phyloP scores from a whole-genome alignment of 2,797 vertebrate genomes.

The Eutrigla gurnardus region DNA sequence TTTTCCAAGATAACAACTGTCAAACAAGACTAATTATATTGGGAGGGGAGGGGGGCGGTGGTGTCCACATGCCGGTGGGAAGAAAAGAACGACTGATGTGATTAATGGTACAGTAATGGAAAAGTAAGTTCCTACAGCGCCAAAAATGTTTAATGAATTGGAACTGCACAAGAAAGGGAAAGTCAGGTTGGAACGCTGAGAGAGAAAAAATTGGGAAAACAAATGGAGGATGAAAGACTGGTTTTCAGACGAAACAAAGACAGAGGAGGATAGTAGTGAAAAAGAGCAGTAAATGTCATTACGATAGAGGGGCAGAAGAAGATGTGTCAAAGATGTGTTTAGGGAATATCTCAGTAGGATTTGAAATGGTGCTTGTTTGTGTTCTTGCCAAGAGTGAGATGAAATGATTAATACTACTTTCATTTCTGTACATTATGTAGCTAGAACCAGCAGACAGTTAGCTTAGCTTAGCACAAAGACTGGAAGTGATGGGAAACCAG shows the following conservation, averaged over 20 bases:
- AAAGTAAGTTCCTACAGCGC: slow-evolving; percentile 58
- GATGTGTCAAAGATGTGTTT: neutral
- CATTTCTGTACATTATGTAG: neutral
- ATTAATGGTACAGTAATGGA: slow-evolving; percentile 75
- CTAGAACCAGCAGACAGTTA: neutral
- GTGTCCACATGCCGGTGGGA: slow-evolving; percentile 46
- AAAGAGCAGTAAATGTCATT: neutral
- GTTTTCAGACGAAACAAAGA: slow-evolving; percentile 34
- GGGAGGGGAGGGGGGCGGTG: slow-evolving; percentile 48
- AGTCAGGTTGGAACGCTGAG: slow-evolving; percentile 44
- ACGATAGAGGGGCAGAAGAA: neutral
- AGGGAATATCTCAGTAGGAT: neutral
- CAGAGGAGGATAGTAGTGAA: slow-evolving; percentile 9
- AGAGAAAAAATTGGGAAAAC: slow-evolving; percentile 38
- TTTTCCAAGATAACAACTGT: slow-evolving; percentile 83
- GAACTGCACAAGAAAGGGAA: slow-evolving; percentile 63
- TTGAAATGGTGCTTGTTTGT: slow-evolving; percentile 2
- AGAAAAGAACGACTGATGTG: slow-evolving; percentile 55
- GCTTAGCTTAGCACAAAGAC: neutral
- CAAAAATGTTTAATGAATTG: slow-evolving; percentile 69
- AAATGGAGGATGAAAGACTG: slow-evolving; percentile 53
- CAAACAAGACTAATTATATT: slow-evolving; percentile 78
- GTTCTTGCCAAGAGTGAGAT: neutral
- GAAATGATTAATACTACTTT: neutral
- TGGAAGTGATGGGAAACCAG: too few relatives aligned